Evolutionary conservation across 23 tunicate species (phyloP).

Genomic region (Halocynthia aurantium): DNA sequence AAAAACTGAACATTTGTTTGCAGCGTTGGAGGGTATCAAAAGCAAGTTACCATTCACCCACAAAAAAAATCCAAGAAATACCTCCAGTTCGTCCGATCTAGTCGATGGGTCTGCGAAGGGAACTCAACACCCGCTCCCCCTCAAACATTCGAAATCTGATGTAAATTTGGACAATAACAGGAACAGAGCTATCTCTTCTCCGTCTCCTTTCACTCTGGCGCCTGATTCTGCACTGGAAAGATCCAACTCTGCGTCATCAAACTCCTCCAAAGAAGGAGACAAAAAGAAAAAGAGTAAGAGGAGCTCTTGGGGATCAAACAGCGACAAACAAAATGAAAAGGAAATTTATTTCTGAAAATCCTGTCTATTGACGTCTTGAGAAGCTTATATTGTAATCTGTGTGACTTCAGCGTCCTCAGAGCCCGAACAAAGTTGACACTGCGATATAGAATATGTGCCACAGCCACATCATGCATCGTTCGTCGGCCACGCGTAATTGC

Average conservation of each 20-base stretch:
- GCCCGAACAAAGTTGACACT: too few relatives aligned
- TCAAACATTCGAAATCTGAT: conserved; percentile 28
- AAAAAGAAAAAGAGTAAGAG: conserved; percentile 22
- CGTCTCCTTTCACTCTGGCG: neutral
- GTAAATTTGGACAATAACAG: conserved; percentile 11
- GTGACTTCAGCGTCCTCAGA: too few relatives aligned
- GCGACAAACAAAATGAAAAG: conserved; percentile 1
- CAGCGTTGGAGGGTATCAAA: neutral
- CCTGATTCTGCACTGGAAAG: conserved; percentile 27
- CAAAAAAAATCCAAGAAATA: conserved; percentile 6
- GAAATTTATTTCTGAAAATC: conserved; percentile 9
- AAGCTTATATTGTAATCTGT: too few relatives aligned
- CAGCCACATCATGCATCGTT: too few relatives aligned
- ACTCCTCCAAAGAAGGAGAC: conserved; percentile 16
- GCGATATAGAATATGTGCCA: too few relatives aligned
- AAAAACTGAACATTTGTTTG: too few relatives aligned
- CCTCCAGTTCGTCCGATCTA: conserved; percentile 21
- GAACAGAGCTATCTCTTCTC: conserved; percentile 13
- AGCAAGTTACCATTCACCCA: conserved; percentile 16
- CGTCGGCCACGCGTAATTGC: too few relatives aligned
- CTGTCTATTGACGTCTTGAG: too few relatives aligned
- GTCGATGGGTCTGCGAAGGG: neutral
- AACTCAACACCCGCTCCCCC: conserved; percentile 1
- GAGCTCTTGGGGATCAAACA: conserved; percentile 21
- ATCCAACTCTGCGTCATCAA: conserved; percentile 31